phyloP scores from a whole-genome alignment of 2,797 vertebrate genomes.

The Geotrypetes seraphini region DNA sequence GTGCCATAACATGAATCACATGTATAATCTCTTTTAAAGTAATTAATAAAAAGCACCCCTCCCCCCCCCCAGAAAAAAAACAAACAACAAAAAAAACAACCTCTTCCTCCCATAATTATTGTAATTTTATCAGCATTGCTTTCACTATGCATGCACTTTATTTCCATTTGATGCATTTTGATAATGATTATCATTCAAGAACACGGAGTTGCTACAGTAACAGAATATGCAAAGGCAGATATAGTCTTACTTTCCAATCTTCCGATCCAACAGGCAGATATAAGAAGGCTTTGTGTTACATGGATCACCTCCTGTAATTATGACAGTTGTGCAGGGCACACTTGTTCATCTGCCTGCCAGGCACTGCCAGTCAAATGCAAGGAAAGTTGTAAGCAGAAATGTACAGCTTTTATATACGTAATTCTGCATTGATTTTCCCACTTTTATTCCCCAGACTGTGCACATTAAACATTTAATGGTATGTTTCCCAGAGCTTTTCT shows the following conservation, averaged over 20 bases:
- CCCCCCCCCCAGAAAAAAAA: too few relatives aligned
- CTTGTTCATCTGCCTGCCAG: conserved; percentile 5
- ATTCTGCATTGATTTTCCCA: conserved; percentile 19
- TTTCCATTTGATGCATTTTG: too few relatives aligned
- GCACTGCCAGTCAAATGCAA: conserved; percentile 9
- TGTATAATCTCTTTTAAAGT: conserved; percentile 6
- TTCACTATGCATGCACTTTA: too few relatives aligned
- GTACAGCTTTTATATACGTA: conserved; percentile 2
- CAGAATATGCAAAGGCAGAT: conserved; percentile 16
- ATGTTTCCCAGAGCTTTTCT: conserved; percentile 30
- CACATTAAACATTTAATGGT: conserved; percentile 25
- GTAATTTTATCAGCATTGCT: too few relatives aligned
- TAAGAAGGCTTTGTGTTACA: conserved; percentile 22
- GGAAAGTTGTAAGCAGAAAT: conserved; percentile 6
- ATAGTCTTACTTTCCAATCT: conserved; percentile 14
- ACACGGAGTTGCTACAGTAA: conserved; percentile 24
- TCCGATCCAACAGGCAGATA: conserved; percentile 19
- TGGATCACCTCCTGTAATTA: conserved; percentile 16
- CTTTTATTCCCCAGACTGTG: conserved; percentile 25
- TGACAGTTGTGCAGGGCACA: conserved; percentile 5
- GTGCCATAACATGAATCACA: conserved; percentile 4
- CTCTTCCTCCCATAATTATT: too few relatives aligned
- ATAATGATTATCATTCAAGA: conserved; percentile 20
- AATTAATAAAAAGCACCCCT: too few relatives aligned
- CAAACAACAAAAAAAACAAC: too few relatives aligned